Conservation (phyloP, 2,113 vertebrate species). For the Ammodramus savannarum region DNA sequence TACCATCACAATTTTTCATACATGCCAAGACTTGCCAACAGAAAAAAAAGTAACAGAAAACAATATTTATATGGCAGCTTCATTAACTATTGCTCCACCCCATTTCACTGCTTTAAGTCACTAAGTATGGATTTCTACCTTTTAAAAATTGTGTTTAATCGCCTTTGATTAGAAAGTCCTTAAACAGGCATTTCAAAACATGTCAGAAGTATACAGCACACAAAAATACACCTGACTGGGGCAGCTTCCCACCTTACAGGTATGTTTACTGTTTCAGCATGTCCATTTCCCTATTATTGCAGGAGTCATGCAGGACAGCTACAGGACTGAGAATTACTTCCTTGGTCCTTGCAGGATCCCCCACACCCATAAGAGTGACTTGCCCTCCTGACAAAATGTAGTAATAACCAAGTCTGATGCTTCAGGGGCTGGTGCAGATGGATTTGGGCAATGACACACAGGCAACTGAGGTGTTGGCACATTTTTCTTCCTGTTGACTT, state of each 20-base stretch:
- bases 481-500: neutral
- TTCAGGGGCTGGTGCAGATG: neutral
- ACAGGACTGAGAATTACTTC: neutral
- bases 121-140: neutral
- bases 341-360: neutral
- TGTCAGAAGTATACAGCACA: neutral
- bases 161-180: neutral
- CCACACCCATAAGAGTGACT: neutral
- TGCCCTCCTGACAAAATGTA: neutral
- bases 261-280: neutral
- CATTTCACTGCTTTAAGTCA: neutral
- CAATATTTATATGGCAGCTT: neutral
- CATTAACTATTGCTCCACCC: neutral
- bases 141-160: neutral
- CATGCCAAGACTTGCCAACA: neutral
- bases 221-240: neutral
- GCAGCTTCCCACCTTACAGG: neutral
- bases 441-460: neutral
- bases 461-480: neutral
- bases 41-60: neutral
- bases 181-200: neutral
- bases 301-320: neutral
- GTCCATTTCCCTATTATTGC: neutral
- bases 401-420: neutral
- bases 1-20: neutral